Evolutionary conservation across 2,113 vertebrate species (phyloP), one percentile per base, ranked within the genome.

Genomic region (Anthoscopus minutus): DNA sequence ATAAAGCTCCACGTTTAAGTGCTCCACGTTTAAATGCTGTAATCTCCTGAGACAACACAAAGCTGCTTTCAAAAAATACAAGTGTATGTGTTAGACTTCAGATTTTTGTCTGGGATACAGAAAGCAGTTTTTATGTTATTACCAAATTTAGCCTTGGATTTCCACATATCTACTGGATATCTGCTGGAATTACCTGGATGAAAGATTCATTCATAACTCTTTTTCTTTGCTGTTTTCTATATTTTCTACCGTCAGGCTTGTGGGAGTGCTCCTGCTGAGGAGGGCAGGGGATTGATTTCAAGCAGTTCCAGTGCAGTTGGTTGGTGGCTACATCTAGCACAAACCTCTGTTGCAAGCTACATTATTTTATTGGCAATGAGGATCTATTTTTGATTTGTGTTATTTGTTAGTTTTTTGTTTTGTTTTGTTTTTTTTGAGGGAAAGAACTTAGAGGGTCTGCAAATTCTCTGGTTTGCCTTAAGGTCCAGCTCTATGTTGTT

Each of bases 1-100:
- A 62, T 76, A 84, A 94, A 94, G 31, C 40, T 42, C 42, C 42
- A 42, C 15, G 42, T 42, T 42, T 92, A 84, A 86, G 66, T 35
- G 10, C 70, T 50, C 38, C 51, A 79, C 11, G 3, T 64, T 77
- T 79, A 71, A 91, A 57, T 89, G 57, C 23, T 76, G 37, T 65
- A 64, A 37, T 51, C 81, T 87, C 44, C 61, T 12, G 81, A 87
- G 86, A 81, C 69, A 3, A 6, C 37, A 61, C 31, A 91, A 84
- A 81, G 18, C 57, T 84, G 45, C n/a, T 69, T 81, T 40, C 16
- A 40, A 44, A 79, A 78, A 74, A 47, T 4, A 6, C 35, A 50
- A 71, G 42, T 1, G 0, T 27, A 15, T 15, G 9, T 45, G 13
- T 57, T 77, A 66, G 85, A 37, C 70, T 42, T 56, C 28, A 60